Conservation (phyloP, 2,888 invertebrate genomes). For the Danaus chrysippus region DNA sequence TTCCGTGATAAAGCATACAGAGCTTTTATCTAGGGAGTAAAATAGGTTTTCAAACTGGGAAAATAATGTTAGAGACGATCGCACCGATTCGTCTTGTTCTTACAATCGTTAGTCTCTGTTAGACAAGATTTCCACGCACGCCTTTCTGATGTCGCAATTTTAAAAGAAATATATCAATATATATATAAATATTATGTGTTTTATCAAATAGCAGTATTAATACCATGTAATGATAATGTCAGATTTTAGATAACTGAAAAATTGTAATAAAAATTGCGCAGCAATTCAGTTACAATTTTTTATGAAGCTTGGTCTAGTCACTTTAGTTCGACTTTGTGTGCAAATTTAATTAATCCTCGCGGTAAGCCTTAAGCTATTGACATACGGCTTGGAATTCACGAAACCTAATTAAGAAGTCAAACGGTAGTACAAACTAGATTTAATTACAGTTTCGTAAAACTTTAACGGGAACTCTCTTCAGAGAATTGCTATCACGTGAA, state of each 20-base stretch:
- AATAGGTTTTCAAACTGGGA: conserved; percentile 8
- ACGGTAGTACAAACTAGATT: conserved; percentile 36
- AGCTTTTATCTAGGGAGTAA: conserved; percentile 8
- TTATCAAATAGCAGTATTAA: not conserved
- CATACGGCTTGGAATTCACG: conserved; percentile 9
- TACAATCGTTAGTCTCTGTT: conserved; percentile 58
- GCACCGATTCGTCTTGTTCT: conserved; percentile 29
- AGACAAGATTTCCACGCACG: conserved; percentile 45
- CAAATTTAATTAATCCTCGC: conserved; percentile 7
- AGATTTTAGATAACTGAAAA: not conserved
- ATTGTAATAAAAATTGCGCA: not conserved
- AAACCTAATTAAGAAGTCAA: conserved; percentile 43
- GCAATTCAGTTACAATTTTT: not conserved
- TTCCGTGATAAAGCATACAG: conserved; percentile 1
- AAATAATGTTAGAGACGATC: conserved; percentile 7
- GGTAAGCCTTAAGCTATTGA: conserved; percentile 9
- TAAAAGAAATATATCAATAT: conserved; percentile 36
- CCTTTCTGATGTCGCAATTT: conserved; percentile 54
- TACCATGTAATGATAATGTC: not conserved
- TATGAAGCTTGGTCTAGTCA: not conserved
- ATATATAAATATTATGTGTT: conserved; percentile 7
- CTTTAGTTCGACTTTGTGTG: not conserved
- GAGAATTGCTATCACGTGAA: not conserved
- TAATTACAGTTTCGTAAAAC: conserved; percentile 41
- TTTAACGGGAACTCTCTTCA: conserved; percentile 20